Evolutionary conservation across 2,113 vertebrate species (phyloP).

Genomic region (Cricetomys ansorgei): DNA sequence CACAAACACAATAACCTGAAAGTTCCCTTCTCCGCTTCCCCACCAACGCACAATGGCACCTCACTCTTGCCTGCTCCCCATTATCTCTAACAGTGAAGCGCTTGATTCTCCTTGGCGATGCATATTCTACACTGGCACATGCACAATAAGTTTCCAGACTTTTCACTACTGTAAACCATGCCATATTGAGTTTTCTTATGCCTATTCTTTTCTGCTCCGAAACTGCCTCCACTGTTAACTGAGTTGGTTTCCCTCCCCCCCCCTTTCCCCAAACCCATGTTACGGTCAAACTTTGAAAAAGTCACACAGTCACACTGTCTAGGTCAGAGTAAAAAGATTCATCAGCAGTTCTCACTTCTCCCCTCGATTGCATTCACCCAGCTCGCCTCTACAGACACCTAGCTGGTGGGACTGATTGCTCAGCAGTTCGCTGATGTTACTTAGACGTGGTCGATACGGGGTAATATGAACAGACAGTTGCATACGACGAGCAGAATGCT

Average conservation of each 20-base stretch:
- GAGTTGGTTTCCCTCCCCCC: not conserved
- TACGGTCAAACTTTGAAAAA: slow-evolving; percentile 60
- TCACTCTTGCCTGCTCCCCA: not conserved
- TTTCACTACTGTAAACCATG: not conserved
- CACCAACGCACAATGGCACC: not conserved
- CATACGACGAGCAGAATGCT: slow-evolving; percentile 79
- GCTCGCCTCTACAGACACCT: slow-evolving; percentile 68
- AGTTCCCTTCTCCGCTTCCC: not conserved
- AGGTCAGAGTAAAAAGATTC: slow-evolving; percentile 64
- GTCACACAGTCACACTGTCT: slow-evolving; percentile 51
- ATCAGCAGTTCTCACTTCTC: slow-evolving; percentile 76
- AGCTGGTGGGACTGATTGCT: slow-evolving; percentile 67
- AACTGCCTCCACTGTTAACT: not conserved
- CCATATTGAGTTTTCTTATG: not conserved
- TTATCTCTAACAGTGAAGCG: not conserved
- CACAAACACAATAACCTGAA: not conserved
- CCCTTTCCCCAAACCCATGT: not conserved
- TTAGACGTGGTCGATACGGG: slow-evolving; percentile 71
- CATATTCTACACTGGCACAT: not conserved
- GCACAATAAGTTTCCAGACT: not conserved
- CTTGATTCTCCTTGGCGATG: not conserved
- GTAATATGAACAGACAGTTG: slow-evolving; percentile 74
- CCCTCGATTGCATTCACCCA: slow-evolving; percentile 49
- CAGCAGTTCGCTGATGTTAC: slow-evolving; percentile 72
- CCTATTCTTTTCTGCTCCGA: not conserved